Conservation (phyloP, 2,797 vertebrate species). For the Sparus aurata region DNA sequence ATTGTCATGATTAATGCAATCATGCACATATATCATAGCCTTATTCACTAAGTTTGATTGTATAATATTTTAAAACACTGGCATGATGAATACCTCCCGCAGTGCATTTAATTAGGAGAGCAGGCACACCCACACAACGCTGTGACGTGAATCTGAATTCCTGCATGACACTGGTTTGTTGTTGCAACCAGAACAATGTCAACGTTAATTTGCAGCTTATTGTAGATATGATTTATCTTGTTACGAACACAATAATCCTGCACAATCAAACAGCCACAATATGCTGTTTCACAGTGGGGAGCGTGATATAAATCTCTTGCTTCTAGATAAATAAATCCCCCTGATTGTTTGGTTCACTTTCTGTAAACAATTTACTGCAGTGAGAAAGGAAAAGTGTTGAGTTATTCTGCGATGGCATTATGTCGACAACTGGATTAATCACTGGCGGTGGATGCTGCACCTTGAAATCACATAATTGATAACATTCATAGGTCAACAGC, state of each 20-base stretch:
- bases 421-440: slow-evolving; percentile 16
- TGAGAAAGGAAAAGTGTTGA: not conserved
- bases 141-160: slow-evolving; percentile 12
- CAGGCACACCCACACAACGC: not conserved
- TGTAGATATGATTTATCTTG: slow-evolving; percentile 51
- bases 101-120: slow-evolving; percentile 18
- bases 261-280: slow-evolving; percentile 37
- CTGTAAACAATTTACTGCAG: slow-evolving; percentile 44
- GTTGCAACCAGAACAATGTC: slow-evolving; percentile 24
- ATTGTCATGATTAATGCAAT: not conserved
- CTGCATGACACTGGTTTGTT: slow-evolving; percentile 13
- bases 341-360: slow-evolving; percentile 37
- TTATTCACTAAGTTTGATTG: not conserved
- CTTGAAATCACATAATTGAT: slow-evolving; percentile 23
- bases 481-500: slow-evolving; percentile 14
- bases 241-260: slow-evolving; percentile 51
- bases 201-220: slow-evolving; percentile 43
- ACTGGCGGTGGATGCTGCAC: not conserved
- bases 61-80: not conserved
- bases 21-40: not conserved
- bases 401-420: slow-evolving; percentile 16
- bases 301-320: slow-evolving; percentile 42
- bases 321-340: slow-evolving; percentile 45
- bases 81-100: not conserved
- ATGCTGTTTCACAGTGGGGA: slow-evolving; percentile 38